These are phyloP conservation scores for Apodemia duryi DNA, from an alignment of 2,888 invertebrate genomes.

Conservation along the genomic window DNA sequence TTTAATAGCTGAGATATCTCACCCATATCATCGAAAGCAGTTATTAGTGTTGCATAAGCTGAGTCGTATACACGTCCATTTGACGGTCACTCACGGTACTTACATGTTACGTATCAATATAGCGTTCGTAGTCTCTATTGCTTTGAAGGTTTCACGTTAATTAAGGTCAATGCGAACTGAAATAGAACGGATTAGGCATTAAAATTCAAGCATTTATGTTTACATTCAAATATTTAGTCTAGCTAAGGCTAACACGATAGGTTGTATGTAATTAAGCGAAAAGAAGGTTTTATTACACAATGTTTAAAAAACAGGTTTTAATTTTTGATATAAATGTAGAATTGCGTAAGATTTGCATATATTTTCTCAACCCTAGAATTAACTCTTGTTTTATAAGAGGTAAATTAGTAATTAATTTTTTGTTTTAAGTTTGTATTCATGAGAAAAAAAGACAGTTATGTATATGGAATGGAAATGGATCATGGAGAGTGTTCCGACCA, in stretches of 20 bases:
- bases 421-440: too few relatives aligned
- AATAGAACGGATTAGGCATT: constrained; percentile 8
- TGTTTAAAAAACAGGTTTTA: too few relatives aligned
- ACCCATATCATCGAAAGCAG: neutral
- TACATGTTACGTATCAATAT: constrained; percentile 20
- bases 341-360: neutral
- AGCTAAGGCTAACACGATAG: neutral
- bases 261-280: neutral
- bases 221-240: constrained; percentile 5
- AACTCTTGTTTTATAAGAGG: neutral
- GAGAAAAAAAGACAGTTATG: too few relatives aligned
- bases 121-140: constrained; percentile 17
- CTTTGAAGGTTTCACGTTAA: constrained; percentile 8
- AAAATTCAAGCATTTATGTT: constrained; percentile 7
- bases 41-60: neutral
- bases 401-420: too few relatives aligned
- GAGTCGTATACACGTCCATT: constrained; percentile 15
- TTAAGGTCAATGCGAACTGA: constrained; percentile 9
- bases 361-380: neutral
- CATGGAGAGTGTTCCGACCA: too few relatives aligned
- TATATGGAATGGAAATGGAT: too few relatives aligned
- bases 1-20: neutral
- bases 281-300: neutral
- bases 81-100: constrained; percentile 22
- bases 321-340: too few relatives aligned